phyloP scores from a whole-genome alignment of 2,113 vertebrate species.

The Aleadryas rufinucha region DNA sequence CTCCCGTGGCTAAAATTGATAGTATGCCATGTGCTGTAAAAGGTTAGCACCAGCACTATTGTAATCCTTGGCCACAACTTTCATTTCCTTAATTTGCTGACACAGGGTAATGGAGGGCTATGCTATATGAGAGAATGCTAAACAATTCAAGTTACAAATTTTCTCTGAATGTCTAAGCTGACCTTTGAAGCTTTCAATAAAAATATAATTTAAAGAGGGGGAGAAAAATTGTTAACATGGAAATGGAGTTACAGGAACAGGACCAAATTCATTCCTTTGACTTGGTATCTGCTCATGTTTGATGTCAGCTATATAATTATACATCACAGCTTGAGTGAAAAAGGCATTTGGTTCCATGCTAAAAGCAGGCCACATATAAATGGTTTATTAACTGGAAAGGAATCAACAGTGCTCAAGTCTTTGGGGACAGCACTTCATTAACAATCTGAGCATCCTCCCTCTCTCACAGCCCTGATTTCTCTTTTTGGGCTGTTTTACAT shows the following conservation, averaged over 20 bases:
- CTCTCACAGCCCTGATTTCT: neutral
- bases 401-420: neutral
- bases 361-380: neutral
- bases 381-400: neutral
- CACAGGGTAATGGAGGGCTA: neutral
- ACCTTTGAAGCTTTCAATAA: conserved; percentile 29
- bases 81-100: conserved; percentile 41
- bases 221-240: neutral
- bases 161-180: neutral
- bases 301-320: conserved; percentile 12
- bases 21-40: conserved; percentile 49
- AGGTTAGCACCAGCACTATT: conserved; percentile 57
- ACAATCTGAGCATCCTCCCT: neutral
- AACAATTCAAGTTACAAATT: neutral
- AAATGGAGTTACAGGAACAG: conserved; percentile 25
- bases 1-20: conserved; percentile 48
- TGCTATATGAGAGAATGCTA: neutral
- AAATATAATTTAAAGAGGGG: conserved; percentile 24
- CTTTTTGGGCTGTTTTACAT: neutral
- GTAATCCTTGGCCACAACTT: conserved; percentile 56
- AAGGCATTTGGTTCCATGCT: neutral
- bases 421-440: neutral
- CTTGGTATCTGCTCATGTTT: conserved; percentile 5
- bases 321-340: conserved; percentile 3
- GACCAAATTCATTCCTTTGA: conserved; percentile 6